These are phyloP conservation scores for Phlogophora meticulosa DNA, from an alignment of 2,888 invertebrate genomes.

Conservation along the genomic window DNA sequence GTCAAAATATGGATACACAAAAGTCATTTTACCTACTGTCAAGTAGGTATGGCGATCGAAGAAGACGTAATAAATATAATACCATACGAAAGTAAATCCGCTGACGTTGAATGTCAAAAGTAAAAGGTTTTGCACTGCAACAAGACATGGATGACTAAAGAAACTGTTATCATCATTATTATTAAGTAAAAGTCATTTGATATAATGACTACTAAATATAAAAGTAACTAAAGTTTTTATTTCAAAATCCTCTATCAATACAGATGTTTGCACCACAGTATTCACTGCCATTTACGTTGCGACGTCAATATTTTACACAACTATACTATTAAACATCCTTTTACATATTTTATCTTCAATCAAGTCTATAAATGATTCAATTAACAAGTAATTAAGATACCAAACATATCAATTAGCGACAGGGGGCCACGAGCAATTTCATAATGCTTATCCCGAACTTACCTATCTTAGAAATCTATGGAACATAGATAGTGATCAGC, in stretches of 20 bases:
- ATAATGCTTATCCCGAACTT: slow-evolving; percentile 6
- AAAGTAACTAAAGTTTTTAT: background rate
- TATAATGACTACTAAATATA: background rate
- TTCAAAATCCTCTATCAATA: background rate
- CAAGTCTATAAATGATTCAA: slow-evolving; percentile 1
- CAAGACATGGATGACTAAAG: too few relatives aligned
- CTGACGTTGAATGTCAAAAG: too few relatives aligned
- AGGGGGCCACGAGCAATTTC: slow-evolving; percentile 23
- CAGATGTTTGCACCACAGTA: background rate
- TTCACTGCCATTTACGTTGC: background rate
- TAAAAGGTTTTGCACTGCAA: too few relatives aligned
- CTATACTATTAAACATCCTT: slow-evolving; percentile 1
- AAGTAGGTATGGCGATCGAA: too few relatives aligned
- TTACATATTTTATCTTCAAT: slow-evolving; percentile 14
- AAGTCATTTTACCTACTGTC: too few relatives aligned
- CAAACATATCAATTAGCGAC: slow-evolving; percentile 37
- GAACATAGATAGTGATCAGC: slow-evolving; percentile 35
- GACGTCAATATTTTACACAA: slow-evolving; percentile 10
- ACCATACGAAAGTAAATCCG: too few relatives aligned
- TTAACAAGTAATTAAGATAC: slow-evolving; percentile 29
- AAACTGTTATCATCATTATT: too few relatives aligned
- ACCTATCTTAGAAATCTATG: slow-evolving; percentile 27
- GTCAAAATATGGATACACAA: too few relatives aligned
- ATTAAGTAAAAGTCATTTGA: too few relatives aligned
- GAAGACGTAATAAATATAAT: too few relatives aligned